phyloP scores from a whole-genome alignment of 2,113 vertebrate species.

The Crocuta crocuta region DNA sequence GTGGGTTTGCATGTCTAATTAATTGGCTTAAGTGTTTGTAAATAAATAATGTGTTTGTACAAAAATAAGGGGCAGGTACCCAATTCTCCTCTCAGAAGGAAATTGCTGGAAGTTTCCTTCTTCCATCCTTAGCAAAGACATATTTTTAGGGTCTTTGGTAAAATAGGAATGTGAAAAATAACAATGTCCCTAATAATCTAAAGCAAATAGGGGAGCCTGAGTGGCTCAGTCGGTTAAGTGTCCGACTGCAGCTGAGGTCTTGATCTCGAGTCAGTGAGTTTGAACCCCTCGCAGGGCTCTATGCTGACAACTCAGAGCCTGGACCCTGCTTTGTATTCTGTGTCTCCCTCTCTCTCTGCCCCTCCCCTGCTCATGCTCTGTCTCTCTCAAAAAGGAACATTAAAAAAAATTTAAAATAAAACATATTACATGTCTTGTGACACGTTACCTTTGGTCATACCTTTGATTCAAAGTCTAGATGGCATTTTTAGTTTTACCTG shows the following conservation, averaged over 20 bases:
- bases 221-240: too few relatives aligned
- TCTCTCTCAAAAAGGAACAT: too few relatives aligned
- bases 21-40: not conserved
- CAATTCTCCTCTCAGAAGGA: not conserved
- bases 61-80: not conserved
- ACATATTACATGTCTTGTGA: fast-evolving
- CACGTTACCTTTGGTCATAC: not conserved
- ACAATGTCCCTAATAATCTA: not conserved
- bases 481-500: not conserved
- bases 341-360: too few relatives aligned
- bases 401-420: not conserved
- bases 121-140: not conserved
- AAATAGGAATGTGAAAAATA: not conserved
- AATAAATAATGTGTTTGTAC: not conserved
- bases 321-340: too few relatives aligned
- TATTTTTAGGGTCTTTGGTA: not conserved
- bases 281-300: too few relatives aligned
- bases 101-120: not conserved
- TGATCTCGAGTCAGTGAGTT: too few relatives aligned
- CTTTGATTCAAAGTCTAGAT: not conserved
- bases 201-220: not conserved
- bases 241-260: too few relatives aligned
- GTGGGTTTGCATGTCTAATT: not conserved
- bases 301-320: too few relatives aligned
- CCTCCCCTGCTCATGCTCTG: too few relatives aligned